Percentiles rank a stretch among this genome's conserved stretches.
These are phyloP conservation scores for Cryptotis parvus DNA, from an alignment of 2,113 vertebrate species.

Conservation along the genomic window DNA sequence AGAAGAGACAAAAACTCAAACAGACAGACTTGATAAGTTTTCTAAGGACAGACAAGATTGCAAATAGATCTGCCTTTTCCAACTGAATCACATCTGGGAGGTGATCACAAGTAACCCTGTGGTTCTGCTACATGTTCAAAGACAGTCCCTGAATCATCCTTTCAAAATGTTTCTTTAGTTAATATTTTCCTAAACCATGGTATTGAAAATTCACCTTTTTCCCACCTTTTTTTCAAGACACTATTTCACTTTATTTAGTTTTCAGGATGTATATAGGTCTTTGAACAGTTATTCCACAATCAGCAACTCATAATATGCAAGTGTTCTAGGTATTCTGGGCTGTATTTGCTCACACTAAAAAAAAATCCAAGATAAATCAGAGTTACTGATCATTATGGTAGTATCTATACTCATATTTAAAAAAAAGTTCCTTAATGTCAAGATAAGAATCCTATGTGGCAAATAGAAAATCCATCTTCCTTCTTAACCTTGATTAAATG, in stretches of 20 bases:
- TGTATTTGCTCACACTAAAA: not conserved
- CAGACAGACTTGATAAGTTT: not conserved
- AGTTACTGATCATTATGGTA: not conserved
- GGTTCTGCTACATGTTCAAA: not conserved
- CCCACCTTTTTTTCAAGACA: not conserved
- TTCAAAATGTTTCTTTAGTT: not conserved
- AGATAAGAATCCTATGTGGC: not conserved
- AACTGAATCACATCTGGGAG: not conserved
- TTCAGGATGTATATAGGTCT: not conserved
- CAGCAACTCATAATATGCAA: not conserved
- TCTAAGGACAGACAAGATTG: not conserved
- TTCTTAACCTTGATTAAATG: not conserved
- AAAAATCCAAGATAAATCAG: not conserved
- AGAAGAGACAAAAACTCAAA: not conserved
- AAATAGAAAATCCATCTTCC: constrained; percentile 15
- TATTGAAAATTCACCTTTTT: not conserved
- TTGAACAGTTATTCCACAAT: not conserved
- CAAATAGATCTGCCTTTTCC: not conserved
- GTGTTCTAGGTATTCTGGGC: not conserved
- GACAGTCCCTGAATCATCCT: not conserved
- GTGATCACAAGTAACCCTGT: not conserved
- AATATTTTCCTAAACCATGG: not conserved
- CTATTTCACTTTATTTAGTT: not conserved
- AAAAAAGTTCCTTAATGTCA: not conserved
- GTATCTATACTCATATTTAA: not conserved